These are phyloP conservation scores for Catajapyx aquilonaris DNA, from an alignment of 1,140 invertebrate species.

Conservation along the genomic window DNA sequence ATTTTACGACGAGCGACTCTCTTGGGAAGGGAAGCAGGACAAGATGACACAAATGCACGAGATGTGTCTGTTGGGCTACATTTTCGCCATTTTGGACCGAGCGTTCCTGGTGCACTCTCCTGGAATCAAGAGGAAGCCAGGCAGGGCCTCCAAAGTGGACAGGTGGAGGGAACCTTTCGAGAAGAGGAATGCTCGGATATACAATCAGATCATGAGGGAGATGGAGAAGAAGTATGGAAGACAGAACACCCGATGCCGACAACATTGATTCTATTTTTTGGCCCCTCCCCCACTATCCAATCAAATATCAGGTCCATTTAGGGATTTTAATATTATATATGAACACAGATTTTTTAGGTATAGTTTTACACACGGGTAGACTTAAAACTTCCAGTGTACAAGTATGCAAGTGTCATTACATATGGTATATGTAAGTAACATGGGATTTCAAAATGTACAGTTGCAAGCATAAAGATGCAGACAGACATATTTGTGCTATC, in stretches of 20 bases:
- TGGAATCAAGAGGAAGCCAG: constrained; percentile 31
- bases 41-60: constrained; percentile 76
- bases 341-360: too few species aligned
- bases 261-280: too few species aligned
- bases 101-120: constrained; percentile 59
- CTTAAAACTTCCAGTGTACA: too few species aligned
- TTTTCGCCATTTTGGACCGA: constrained; percentile 50
- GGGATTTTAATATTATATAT: too few species aligned
- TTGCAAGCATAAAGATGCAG: too few species aligned
- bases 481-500: too few species aligned
- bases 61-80: constrained; percentile 52
- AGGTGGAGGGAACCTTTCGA: constrained; percentile 28
- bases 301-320: too few species aligned
- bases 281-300: too few species aligned
- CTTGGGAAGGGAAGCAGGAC: constrained; percentile 63
- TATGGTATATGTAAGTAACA: too few species aligned
- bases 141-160: constrained; percentile 17
- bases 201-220: constrained; percentile 31
- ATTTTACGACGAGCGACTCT: constrained; percentile 52
- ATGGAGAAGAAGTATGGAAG: constrained; percentile 15
- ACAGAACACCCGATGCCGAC: constrained; percentile 2
- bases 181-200: constrained; percentile 33
- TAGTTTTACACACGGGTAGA: too few species aligned
- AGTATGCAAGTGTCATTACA: too few species aligned
- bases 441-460: too few species aligned